Conservation (phyloP, 2,113 vertebrate genomes). For the Alces alces region DNA sequence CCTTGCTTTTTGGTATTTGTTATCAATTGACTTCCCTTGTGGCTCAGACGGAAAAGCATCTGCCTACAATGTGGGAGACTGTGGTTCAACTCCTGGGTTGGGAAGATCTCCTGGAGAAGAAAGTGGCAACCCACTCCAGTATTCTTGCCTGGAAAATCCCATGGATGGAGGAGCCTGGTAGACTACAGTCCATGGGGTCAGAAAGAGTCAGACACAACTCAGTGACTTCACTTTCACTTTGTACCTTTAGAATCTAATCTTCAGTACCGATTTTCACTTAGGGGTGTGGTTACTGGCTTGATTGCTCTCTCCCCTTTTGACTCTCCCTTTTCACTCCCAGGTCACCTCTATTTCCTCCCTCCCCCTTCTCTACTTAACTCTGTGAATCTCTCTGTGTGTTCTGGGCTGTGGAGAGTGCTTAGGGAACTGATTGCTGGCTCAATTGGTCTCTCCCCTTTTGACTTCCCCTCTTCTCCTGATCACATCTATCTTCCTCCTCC, state of each 20-base stretch:
- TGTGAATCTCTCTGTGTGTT: background rate
- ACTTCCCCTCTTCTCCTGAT: background rate
- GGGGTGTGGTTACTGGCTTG: background rate
- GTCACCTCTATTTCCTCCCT: background rate
- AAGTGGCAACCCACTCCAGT: background rate
- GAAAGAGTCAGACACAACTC: background rate
- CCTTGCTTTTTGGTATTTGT: background rate
- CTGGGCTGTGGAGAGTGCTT: background rate
- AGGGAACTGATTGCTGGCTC: background rate
- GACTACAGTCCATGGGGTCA: background rate
- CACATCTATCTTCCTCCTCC: background rate
- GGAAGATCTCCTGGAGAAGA: background rate
- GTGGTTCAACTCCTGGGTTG: background rate
- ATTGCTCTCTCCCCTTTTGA: background rate
- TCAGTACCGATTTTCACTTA: background rate
- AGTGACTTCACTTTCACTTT: background rate
- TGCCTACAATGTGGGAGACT: background rate
- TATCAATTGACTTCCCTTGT: background rate
- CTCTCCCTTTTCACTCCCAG: background rate
- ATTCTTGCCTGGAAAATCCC: background rate
- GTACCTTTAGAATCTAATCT: background rate
- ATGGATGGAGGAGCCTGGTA: background rate
- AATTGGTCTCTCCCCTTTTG: background rate
- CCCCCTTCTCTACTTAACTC: background rate
- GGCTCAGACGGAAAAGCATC: background rate